phyloP scores from a whole-genome alignment of 2,888 invertebrate genomes.

The Drosophila kokeensis region DNA sequence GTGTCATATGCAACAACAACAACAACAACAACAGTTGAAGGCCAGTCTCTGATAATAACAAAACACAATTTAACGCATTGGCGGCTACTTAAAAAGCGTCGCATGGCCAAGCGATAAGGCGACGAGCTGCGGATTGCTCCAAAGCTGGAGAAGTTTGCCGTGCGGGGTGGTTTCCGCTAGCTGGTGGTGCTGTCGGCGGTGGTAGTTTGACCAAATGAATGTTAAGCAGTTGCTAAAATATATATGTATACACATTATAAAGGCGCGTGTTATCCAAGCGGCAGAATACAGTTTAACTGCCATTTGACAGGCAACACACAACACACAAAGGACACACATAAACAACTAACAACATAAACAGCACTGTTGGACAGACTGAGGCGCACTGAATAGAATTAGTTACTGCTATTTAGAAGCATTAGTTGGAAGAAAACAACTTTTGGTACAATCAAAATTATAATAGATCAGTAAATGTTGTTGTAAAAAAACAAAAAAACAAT shows the following conservation, averaged over 20 bases:
- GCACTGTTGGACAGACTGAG: slow-evolving; percentile 33
- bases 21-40: slow-evolving; percentile 25
- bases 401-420: slow-evolving; percentile 15
- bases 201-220: slow-evolving; percentile 72
- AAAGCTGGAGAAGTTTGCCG: slow-evolving; percentile 39
- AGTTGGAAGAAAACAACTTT: neutral
- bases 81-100: slow-evolving; percentile 79
- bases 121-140: slow-evolving; percentile 16
- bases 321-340: neutral
- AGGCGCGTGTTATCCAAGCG: slow-evolving; percentile 50
- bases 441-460: neutral
- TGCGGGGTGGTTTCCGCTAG: slow-evolving; percentile 14
- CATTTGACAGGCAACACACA: slow-evolving; percentile 59
- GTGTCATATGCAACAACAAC: slow-evolving; percentile 67
- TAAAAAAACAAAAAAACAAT: neutral
- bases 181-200: slow-evolving; percentile 5
- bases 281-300: slow-evolving; percentile 59
- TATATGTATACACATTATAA: slow-evolving; percentile 20
- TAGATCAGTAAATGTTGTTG: neutral
- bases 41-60: slow-evolving; percentile 68
- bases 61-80: slow-evolving; percentile 78
- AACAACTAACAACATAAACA: slow-evolving; percentile 6
- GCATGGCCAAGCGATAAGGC: slow-evolving; percentile 75
- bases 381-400: slow-evolving; percentile 49
- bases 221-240: slow-evolving; percentile 62